Evolutionary conservation across 2,888 invertebrate species (phyloP).

Genomic region (Choristoneura rosaceana): DNA sequence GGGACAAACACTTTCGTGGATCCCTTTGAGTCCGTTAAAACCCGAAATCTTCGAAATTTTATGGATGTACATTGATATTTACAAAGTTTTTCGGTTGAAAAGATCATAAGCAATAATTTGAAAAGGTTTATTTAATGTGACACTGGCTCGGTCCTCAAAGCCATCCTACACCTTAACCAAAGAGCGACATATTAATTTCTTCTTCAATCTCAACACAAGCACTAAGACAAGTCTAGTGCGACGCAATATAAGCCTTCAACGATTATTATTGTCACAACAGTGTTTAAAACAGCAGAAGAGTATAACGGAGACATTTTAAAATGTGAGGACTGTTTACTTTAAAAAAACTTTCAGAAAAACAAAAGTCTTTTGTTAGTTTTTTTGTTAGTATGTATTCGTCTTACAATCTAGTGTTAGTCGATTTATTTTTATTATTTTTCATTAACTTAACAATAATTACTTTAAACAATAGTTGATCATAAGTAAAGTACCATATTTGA

Average conservation of each 20-base stretch:
- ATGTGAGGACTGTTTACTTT: too few species aligned
- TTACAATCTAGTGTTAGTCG: too few species aligned
- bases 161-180: not conserved
- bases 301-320: too few species aligned
- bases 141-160: not conserved
- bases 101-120: not conserved
- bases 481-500: not conserved
- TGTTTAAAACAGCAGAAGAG: too few species aligned
- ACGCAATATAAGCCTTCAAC: not conserved
- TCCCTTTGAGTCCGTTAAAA: slow-evolving; percentile 1
- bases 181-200: not conserved
- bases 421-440: too few species aligned
- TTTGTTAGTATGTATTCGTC: too few species aligned
- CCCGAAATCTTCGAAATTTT: not conserved
- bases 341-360: too few species aligned
- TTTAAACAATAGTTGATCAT: too few species aligned
- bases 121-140: not conserved
- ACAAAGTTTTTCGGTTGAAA: not conserved
- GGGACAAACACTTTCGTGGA: not conserved
- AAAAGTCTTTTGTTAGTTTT: too few species aligned
- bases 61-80: not conserved
- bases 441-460: too few species aligned
- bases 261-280: not conserved
- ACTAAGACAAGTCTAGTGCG: not conserved
- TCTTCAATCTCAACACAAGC: not conserved